Evolutionary conservation across 1,140 invertebrate genomes (phyloP).

Genomic region (Drosophila athabasca): DNA sequence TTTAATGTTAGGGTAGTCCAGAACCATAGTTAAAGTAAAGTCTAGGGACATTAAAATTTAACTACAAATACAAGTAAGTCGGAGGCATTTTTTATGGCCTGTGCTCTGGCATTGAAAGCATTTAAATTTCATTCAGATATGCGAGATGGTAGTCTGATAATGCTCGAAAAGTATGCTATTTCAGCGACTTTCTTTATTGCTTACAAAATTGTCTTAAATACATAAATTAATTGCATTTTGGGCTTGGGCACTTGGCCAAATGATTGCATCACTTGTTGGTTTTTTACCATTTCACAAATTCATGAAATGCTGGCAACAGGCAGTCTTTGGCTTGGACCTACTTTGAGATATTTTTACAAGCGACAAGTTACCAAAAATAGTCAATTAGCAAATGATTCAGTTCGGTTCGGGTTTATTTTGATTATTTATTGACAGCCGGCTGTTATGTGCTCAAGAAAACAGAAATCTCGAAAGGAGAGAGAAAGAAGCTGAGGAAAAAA

Average conservation of each 20-base stretch:
- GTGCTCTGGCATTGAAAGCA: constrained; percentile 9
- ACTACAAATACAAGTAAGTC: constrained; percentile 7
- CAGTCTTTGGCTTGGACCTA: constrained; percentile 47
- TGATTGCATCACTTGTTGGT: constrained; percentile 61
- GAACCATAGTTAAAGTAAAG: neutral
- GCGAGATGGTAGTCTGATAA: neutral
- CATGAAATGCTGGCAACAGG: constrained; percentile 55
- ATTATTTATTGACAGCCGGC: constrained; percentile 78
- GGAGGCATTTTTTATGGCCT: constrained; percentile 21
- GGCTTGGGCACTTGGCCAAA: constrained; percentile 9
- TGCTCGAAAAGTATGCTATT: constrained; percentile 16
- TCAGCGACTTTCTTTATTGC: constrained; percentile 2
- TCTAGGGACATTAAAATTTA: constrained; percentile 27
- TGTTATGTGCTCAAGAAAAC: constrained; percentile 70
- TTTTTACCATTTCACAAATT: constrained; percentile 71
- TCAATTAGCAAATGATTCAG: constrained; percentile 62
- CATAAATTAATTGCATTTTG: constrained; percentile 37
- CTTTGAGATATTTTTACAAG: constrained; percentile 70
- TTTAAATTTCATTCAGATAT: constrained; percentile 32
- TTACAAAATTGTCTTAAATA: neutral
- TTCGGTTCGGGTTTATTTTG: constrained; percentile 74
- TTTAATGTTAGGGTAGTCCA: constrained; percentile 44
- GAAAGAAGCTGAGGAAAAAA: constrained; percentile 26
- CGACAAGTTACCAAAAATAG: constrained; percentile 75
- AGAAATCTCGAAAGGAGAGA: constrained; percentile 49